These are phyloP conservation scores for Lacerta bilineata DNA, from an alignment of 2,797 vertebrate genomes.

Conservation along the genomic window DNA sequence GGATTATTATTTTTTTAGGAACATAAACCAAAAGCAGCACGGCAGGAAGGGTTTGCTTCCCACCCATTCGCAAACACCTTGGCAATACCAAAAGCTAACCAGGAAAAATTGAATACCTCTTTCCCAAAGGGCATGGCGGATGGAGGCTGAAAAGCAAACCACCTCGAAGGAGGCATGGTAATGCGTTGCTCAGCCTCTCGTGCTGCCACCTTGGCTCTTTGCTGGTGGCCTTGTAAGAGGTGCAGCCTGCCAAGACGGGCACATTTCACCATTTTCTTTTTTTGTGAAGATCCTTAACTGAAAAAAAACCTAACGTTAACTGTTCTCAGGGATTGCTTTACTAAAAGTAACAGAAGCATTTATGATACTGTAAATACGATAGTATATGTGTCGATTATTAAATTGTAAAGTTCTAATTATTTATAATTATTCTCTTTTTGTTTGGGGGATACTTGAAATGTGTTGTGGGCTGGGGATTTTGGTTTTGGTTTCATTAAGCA, in stretches of 20 bases:
- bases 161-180: slow-evolving; percentile 50
- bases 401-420: slow-evolving; percentile 99
- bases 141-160: slow-evolving; percentile 70
- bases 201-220: slow-evolving; percentile 64
- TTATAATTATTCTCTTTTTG: slow-evolving; percentile 89
- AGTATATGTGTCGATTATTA: slow-evolving; percentile 97
- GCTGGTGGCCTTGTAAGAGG: slow-evolving; percentile 70
- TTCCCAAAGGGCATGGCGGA: slow-evolving; percentile 70
- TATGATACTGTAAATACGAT: slow-evolving; percentile 99
- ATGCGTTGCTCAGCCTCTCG: slow-evolving; percentile 80
- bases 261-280: slow-evolving; percentile 55
- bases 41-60: slow-evolving; percentile 73
- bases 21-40: slow-evolving; percentile 77
- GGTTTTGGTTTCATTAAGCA: slow-evolving; percentile 75
- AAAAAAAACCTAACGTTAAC: slow-evolving; percentile 87
- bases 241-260: slow-evolving; percentile 69
- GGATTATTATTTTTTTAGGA: slow-evolving; percentile 68
- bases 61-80: slow-evolving; percentile 56
- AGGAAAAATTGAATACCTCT: slow-evolving; percentile 77
- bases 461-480: slow-evolving; percentile 87
- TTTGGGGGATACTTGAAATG: slow-evolving; percentile 89
- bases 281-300: slow-evolving; percentile 77
- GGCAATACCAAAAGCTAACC: slow-evolving; percentile 78
- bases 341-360: slow-evolving; percentile 96
- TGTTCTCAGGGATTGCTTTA: slow-evolving; percentile 99